A percentile compares a stretch with the other conserved stretches of the same genome.
phyloP scores from a whole-genome alignment of 30 jellyfish, hydroid and myxozoan genomes.

The Morbakka virulenta region DNA sequence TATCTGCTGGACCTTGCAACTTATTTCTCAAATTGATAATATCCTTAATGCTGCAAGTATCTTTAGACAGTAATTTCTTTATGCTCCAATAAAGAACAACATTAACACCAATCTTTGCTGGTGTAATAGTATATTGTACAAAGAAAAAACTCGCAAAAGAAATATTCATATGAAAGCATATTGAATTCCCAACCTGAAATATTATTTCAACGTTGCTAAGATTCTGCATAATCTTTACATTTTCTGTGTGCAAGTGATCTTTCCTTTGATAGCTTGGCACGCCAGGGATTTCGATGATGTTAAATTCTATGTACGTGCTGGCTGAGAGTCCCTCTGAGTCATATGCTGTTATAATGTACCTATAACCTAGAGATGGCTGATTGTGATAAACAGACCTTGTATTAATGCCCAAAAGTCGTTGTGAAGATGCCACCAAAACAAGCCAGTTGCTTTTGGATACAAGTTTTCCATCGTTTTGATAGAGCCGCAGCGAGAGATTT shows the following conservation, averaged over 20 bases:
- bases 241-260: neutral
- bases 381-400: neutral
- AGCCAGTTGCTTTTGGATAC: conserved; percentile 51
- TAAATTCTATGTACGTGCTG: neutral
- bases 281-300: neutral
- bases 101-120: neutral
- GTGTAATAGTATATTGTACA: neutral
- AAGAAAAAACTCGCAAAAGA: neutral
- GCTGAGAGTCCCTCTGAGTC: neutral
- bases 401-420: neutral
- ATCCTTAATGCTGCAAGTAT: conserved; percentile 39
- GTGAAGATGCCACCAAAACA: conserved; percentile 11
- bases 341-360: neutral
- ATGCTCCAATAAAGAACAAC: conserved; percentile 35
- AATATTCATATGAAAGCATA: conserved; percentile 31
- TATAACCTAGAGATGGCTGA: neutral
- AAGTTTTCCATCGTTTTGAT: conserved; percentile 12
- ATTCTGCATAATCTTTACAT: conserved; percentile 25
- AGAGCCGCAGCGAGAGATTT: conserved; percentile 31
- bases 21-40: conserved; percentile 55
- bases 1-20: conserved; percentile 32
- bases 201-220: conserved; percentile 36
- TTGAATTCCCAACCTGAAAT: conserved; percentile 15
- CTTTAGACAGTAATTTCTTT: too few relatives aligned
- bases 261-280: neutral